phyloP scores from a whole-genome alignment of 1,140 invertebrate genomes.

The Bacillus rossius region DNA sequence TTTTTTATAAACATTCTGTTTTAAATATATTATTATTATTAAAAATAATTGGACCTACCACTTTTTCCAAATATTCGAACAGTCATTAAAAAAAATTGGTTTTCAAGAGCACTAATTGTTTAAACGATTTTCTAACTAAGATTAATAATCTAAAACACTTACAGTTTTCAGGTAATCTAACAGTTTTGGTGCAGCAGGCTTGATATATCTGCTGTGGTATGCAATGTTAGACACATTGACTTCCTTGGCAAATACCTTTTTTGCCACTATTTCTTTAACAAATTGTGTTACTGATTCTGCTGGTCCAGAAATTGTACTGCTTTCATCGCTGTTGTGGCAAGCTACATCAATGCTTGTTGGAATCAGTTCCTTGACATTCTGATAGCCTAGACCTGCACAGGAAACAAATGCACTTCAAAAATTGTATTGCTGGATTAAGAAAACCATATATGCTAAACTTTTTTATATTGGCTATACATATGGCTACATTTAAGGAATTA shows the following conservation, averaged over 20 bases:
- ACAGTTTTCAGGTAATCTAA: constrained; percentile 65
- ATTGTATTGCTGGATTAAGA: neutral
- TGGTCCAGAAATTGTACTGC: constrained; percentile 57
- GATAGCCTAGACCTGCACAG: neutral
- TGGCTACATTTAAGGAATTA: no score
- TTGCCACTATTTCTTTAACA: constrained; percentile 20
- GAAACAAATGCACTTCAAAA: neutral
- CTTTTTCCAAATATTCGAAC: neutral
- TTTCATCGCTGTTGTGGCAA: constrained; percentile 55
- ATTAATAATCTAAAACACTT: no score
- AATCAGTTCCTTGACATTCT: neutral
- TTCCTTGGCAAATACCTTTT: constrained; percentile 51
- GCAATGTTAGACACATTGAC: constrained; percentile 55
- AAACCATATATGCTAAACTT: no score
- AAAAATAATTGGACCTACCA: no score
- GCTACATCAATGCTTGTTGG: constrained; percentile 48
- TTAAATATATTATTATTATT: no score
- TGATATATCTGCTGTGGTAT: constrained; percentile 56
- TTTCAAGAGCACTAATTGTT: no score
- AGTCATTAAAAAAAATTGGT: neutral
- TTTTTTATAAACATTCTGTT: no score
- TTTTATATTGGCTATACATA: no score
- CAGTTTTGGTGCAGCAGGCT: constrained; percentile 58
- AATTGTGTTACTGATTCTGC: constrained; percentile 29
- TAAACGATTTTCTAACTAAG: neutral